Conservation (phyloP, 2,113 vertebrate species). For the Neolamprologus fasciatus region DNA sequence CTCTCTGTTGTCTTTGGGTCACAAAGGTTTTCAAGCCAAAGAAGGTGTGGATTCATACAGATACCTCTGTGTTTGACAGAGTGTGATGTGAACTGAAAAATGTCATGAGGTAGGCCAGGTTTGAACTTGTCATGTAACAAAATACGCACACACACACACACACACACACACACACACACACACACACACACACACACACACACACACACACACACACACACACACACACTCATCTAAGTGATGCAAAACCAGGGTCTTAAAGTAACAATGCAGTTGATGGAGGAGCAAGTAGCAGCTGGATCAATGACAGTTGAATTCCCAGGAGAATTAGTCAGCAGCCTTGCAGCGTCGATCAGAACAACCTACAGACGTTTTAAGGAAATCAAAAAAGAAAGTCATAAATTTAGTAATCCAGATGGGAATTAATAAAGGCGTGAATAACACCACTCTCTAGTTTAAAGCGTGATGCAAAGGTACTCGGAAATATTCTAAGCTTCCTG, state of each 20-base stretch:
- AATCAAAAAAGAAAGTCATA: neutral
- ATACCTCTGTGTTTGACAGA: neutral
- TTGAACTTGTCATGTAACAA: neutral
- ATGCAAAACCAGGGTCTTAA: neutral
- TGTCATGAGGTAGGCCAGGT: neutral
- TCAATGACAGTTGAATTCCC: neutral
- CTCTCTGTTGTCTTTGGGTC: neutral
- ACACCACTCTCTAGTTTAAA: neutral
- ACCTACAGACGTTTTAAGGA: neutral
- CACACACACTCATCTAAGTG: too few species aligned
- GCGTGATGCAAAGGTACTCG: neutral
- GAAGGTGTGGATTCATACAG: neutral
- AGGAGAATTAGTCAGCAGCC: neutral
- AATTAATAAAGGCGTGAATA: neutral
- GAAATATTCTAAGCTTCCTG: neutral
- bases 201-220: too few species aligned
- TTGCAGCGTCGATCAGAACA: neutral
- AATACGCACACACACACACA: rapidly evolving
- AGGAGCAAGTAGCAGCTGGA: neutral
- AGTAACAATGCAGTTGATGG: neutral
- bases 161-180: too few species aligned
- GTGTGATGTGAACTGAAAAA: neutral
- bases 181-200: neutral
- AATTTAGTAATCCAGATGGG: neutral
- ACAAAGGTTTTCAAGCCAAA: neutral